phyloP scores from a whole-genome alignment of 2,888 invertebrate genomes.

The Cheilosia variabilis region DNA sequence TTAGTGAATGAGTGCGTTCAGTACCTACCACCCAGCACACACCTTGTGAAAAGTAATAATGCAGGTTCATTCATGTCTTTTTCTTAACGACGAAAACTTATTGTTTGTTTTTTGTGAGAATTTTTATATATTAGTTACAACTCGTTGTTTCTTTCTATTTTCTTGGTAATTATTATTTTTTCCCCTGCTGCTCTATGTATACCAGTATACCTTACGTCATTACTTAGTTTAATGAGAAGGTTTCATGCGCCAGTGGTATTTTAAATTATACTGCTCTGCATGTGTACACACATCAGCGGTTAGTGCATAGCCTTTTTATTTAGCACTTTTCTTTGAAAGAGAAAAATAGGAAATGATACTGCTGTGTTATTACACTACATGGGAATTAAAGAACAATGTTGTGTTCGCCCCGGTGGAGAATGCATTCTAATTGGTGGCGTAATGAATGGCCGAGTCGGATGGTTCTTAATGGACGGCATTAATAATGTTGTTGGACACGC shows the following conservation, averaged over 20 bases:
- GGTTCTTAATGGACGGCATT: constrained; percentile 28
- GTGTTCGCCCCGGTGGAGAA: constrained; percentile 55
- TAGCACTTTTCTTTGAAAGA: constrained; percentile 27
- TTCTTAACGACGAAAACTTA: constrained; percentile 27
- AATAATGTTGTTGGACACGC: constrained; percentile 64
- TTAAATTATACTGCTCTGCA: constrained; percentile 48
- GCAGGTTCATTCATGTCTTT: constrained; percentile 27
- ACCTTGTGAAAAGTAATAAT: constrained; percentile 41
- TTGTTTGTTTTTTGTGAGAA: constrained; percentile 45
- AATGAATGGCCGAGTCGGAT: constrained; percentile 54
- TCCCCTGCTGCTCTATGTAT: constrained; percentile 7
- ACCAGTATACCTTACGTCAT: constrained; percentile 53
- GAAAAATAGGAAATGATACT: constrained; percentile 29
- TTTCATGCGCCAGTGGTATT: constrained; percentile 55
- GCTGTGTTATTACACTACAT: constrained; percentile 40
- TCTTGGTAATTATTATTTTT: constrained; percentile 49
- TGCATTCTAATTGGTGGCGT: constrained; percentile 69
- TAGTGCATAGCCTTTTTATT: not conserved
- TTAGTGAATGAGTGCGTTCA: constrained; percentile 67
- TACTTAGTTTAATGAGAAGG: constrained; percentile 71
- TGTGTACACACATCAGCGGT: constrained; percentile 3
- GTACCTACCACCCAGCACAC: constrained; percentile 1
- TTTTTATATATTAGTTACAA: constrained; percentile 47
- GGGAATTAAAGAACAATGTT: constrained; percentile 58
- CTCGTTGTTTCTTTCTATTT: constrained; percentile 50